Base-by-base conservation (phyloP, 2,113 vertebrate species). In the human (Homo sapiens) region DNA sequence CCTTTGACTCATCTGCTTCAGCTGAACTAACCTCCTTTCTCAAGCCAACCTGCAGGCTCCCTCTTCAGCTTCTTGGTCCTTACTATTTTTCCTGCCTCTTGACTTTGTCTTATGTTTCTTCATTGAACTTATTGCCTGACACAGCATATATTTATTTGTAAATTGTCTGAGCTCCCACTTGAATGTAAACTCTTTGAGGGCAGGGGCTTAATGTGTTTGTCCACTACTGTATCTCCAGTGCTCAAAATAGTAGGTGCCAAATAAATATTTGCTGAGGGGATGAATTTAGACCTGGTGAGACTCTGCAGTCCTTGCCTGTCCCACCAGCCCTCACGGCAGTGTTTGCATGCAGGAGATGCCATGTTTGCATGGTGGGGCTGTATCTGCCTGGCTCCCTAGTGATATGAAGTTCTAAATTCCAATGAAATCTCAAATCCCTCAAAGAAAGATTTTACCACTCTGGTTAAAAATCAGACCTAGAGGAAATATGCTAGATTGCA, bases 331-430 rank as follows among this genome's bases (percentile, higher is more conserved):
- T 2, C 35, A 9, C 1, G 6, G 5, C 6, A 43, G 8, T 55
- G 8, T 52, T 35, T 83, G 57, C 14, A 0, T 2, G 45, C 22
- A 81, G 43, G 20, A 43, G 43, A 73, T 6, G 5, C 40, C 13
- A 23, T 2, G n/a, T 3, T 0, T 2, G 5, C 8, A 5, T 1
- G 20, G 35, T 5, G 16, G 38, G 20, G n/a, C 6, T n/a, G 1
- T 27, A 43, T 50, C 14, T 61, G 38, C 40, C 40, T 93, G 92
- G 35, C 6, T 90, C 57, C n/a, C 13, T 45, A 27, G 13, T 3
- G 23, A 72, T 48, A 22, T 3, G 3, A 5, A 25, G 18, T 40
- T 89, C 50, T 73, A 40, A 12, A 20, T 66, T 52, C 66, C 73
- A 35, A 1, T 0, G n/a, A 16, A 8, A 14, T 25, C 20, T 52